Percentiles rank a stretch among this genome's conserved stretches.
phyloP scores from a whole-genome alignment of 2,888 invertebrate species.

The Bhutanitis thaidina region DNA sequence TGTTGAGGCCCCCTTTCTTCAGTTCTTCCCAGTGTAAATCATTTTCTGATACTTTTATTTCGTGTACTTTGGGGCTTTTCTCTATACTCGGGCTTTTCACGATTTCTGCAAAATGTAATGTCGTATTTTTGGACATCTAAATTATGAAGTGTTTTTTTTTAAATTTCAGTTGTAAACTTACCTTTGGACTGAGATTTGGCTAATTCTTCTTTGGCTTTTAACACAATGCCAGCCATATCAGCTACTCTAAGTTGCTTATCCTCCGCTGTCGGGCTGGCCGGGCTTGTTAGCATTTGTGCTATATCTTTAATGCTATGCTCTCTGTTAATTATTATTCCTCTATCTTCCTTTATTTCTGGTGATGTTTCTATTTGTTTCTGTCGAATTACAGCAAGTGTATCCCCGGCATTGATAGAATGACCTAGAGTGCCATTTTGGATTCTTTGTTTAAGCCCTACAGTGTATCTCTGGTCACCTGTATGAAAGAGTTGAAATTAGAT shows the following conservation, averaged over 20 bases:
- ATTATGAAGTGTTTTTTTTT: background rate
- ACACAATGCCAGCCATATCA: conserved; percentile 93
- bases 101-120: conserved; percentile 74
- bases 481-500: background rate
- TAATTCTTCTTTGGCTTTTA: conserved; percentile 95
- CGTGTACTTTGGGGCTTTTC: conserved; percentile 81
- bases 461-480: conserved; percentile 79
- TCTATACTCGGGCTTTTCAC: conserved; percentile 86
- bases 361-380: conserved; percentile 80
- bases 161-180: background rate
- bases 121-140: background rate
- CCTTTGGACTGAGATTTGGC: conserved; percentile 90
- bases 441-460: conserved; percentile 79
- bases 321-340: conserved; percentile 85
- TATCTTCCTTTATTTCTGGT: conserved; percentile 78
- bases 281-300: conserved; percentile 90
- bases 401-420: conserved; percentile 72
- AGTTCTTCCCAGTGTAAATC: conserved; percentile 98
- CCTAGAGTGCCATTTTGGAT: conserved; percentile 80
- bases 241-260: conserved; percentile 85
- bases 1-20: conserved; percentile 83
- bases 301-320: conserved; percentile 94
- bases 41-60: conserved; percentile 93
- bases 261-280: conserved; percentile 78
- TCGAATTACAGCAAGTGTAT: conserved; percentile 56